Evolutionary conservation across 2,797 vertebrate species (phyloP).

Genomic region (Melanotaenia nigrans): DNA sequence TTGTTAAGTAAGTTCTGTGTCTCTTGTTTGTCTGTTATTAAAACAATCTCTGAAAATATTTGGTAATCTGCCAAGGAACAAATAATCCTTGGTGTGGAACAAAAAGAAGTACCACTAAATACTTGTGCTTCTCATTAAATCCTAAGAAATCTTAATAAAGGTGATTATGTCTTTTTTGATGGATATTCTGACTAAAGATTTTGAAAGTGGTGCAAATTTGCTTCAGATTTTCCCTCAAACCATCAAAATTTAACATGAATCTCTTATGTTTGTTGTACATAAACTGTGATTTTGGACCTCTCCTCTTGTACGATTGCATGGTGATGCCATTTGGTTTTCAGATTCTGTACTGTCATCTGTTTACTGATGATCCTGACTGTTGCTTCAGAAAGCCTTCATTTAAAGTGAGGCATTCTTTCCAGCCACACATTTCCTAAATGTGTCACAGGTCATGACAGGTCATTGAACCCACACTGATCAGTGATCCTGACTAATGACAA

Average conservation of each 20-base stretch:
- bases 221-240: not conserved
- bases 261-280: not conserved
- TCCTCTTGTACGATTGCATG: not conserved
- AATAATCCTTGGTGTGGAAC: slow-evolving; percentile 3
- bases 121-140: slow-evolving; percentile 2
- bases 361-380: slow-evolving; percentile 32
- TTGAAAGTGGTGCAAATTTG: not conserved
- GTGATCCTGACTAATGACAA: slow-evolving; percentile 70
- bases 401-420: slow-evolving; percentile 27
- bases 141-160: not conserved
- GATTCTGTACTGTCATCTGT: slow-evolving; percentile 32
- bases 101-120: not conserved
- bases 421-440: slow-evolving; percentile 63
- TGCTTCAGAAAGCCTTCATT: slow-evolving; percentile 38
- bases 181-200: not conserved
- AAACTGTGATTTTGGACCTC: not conserved
- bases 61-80: not conserved
- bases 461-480: slow-evolving; percentile 60
- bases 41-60: not conserved
- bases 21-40: not conserved
- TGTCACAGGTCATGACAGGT: slow-evolving; percentile 72
- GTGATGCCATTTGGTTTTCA: not conserved
- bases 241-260: not conserved
- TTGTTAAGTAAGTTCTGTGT: not conserved
- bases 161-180: not conserved